These are phyloP conservation scores for Anthopleura sola DNA, from an alignment of 64 coral and sea anemone species.

Conservation along the genomic window DNA sequence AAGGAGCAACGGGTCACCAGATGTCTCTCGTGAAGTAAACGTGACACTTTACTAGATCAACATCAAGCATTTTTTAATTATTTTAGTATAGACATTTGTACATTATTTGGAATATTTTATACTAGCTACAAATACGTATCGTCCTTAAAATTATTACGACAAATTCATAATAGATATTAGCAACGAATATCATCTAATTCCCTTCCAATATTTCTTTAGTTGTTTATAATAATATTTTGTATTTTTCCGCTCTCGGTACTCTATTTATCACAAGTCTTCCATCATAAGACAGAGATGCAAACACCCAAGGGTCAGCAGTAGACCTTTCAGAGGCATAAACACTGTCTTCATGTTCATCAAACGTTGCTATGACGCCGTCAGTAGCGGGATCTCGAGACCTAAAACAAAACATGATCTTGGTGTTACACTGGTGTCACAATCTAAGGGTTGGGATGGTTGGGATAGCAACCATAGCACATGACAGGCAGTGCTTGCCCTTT, in stretches of 20 bases:
- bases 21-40: too few relatives aligned
- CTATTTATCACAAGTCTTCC: conserved; percentile 96
- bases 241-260: conserved; percentile 92
- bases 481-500: too few relatives aligned
- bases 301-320: conserved; percentile 97
- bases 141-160: too few relatives aligned
- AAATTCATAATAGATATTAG: too few relatives aligned
- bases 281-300: conserved; percentile 97
- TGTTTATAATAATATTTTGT: conserved; percentile 83
- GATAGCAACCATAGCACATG: too few relatives aligned
- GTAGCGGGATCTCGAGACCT: conserved; percentile 73
- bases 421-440: too few relatives aligned
- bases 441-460: too few relatives aligned
- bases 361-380: conserved; percentile 96
- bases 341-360: conserved; percentile 99
- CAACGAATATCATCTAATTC: too few relatives aligned
- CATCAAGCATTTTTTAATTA: background rate
- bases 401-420: background rate
- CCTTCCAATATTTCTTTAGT: too few relatives aligned
- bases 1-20: too few relatives aligned
- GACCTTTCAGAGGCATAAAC: conserved; percentile 99
- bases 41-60: too few relatives aligned
- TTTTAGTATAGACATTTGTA: background rate
- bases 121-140: background rate
- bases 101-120: background rate